phyloP scores from a whole-genome alignment of 37 sponge, comb jelly and placozoan species.

The Axinella damicornis region DNA sequence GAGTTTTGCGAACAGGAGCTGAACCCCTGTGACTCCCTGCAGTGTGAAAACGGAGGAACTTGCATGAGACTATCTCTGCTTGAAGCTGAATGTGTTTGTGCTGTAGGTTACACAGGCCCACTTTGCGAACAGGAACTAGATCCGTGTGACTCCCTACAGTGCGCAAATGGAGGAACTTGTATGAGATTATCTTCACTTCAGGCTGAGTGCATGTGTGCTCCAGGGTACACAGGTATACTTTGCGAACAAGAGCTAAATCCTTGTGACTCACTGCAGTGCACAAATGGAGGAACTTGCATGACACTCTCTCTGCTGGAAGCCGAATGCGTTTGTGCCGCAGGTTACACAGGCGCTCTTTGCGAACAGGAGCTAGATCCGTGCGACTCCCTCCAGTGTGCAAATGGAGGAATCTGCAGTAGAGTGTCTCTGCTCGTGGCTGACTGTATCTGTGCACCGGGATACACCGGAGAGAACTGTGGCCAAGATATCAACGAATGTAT shows the following conservation, averaged over 20 bases:
- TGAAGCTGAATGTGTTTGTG: background rate
- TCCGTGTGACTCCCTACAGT: constrained; percentile 47
- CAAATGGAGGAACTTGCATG: constrained; percentile 44
- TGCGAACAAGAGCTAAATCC: constrained; percentile 42
- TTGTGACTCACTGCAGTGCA: constrained; percentile 49
- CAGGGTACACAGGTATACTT: constrained; percentile 39
- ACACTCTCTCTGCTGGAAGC: background rate
- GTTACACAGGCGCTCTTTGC: constrained; percentile 47
- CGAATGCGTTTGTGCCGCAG: constrained; percentile 27
- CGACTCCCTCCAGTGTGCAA: background rate
- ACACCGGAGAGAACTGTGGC: constrained; percentile 63
- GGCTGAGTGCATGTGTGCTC: constrained; percentile 24
- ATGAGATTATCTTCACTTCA: background rate
- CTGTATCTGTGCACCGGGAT: constrained; percentile 41
- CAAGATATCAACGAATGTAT: constrained; percentile 55
- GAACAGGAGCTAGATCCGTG: constrained; percentile 20
- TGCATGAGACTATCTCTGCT: constrained; percentile 16
- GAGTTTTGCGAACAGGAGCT: constrained; percentile 18
- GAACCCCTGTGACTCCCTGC: background rate
- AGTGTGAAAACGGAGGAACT: constrained; percentile 40
- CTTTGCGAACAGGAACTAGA: constrained; percentile 68
- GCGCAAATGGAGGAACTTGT: constrained; percentile 57
- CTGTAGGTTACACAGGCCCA: constrained; percentile 50
- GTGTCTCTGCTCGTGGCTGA: background rate
- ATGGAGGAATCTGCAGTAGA: constrained; percentile 46